Base-by-base conservation (phyloP, 2,888 invertebrate species). In the Apantesis nais region DNA sequence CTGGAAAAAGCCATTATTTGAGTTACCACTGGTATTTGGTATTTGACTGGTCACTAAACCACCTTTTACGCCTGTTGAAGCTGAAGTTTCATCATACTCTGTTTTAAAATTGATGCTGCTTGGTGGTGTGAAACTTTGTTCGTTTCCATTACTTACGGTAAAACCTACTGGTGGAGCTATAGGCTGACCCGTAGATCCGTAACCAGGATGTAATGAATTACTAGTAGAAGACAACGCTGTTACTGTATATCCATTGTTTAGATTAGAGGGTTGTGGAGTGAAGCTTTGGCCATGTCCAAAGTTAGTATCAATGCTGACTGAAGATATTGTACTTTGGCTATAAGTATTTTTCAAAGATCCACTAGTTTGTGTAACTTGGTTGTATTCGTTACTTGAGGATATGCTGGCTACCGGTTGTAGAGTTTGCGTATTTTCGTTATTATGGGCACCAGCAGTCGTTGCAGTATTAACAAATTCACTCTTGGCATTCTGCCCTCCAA, bases 241-340 rank as follows among this genome's bases (percentile, higher is more conserved):
- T 22, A 71, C 58, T 25, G 37, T n/a, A 39, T 68, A 70, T 31
- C 67, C 67, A 29, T 69, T 73, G 29, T 71, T 70, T 11, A 37
- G 12, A 9, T 37, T 29, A 14, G 29, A 65, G 12, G 25, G 8
- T 25, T n/a, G n/a, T 39, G 76, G 66, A 1, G 63, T 25, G 41
- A 63, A n/a, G 25, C 41, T 63, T 14, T 63, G 5, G 2, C 14
- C 29, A 63, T 41, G 29, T 29, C 25, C 63, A 63, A 41, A 63
- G 55, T 74, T 61, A 31, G 65, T 2, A 48, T 65, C 66, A 31
- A 25, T 52, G 67, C 9, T 31, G 29, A 29, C 29, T 34, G 60
- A 52, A 19, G 48, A 44, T 34, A 16, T 16, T n/a, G 7, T 31
- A 3, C 14, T 25, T 62, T 66, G 71, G 5, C 48, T 44, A 31